Percentiles rank a stretch among this genome's conserved stretches.
phyloP scores from a whole-genome alignment of 2,888 invertebrate species.

The Oscheius sp. region DNA sequence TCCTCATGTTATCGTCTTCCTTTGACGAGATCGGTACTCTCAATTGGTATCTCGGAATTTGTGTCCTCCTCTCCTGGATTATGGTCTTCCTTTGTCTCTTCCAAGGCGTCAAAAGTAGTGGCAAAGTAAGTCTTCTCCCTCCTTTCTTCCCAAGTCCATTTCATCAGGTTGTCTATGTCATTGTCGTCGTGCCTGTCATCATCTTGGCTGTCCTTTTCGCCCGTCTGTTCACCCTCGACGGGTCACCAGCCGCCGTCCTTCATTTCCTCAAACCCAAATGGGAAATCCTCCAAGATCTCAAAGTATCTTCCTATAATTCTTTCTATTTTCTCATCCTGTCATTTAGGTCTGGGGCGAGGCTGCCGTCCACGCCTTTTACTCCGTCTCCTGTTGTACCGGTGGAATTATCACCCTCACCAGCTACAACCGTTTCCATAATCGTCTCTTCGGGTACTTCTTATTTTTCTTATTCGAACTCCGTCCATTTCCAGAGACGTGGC shows the following conservation, averaged over 20 bases:
- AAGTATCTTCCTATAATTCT: constrained; percentile 76
- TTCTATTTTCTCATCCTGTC: too few relatives aligned
- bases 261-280: constrained; percentile 82
- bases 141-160: not conserved
- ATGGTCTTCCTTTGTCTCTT: constrained; percentile 84
- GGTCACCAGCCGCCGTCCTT: constrained; percentile 83
- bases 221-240: constrained; percentile 84
- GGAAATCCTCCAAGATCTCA: constrained; percentile 78
- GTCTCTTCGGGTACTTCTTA: constrained; percentile 81
- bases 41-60: constrained; percentile 81
- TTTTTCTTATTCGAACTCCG: not conserved
- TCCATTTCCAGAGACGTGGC: constrained; percentile 80
- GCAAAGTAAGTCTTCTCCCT: constrained; percentile 77
- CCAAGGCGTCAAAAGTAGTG: constrained; percentile 85
- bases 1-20: constrained; percentile 67
- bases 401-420: constrained; percentile 87
- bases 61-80: constrained; percentile 84
- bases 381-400: constrained; percentile 87
- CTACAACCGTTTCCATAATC: constrained; percentile 87
- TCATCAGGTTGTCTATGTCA: constrained; percentile 76
- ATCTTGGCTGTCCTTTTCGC: constrained; percentile 80
- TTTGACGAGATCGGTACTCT: constrained; percentile 71
- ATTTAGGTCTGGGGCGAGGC: constrained; percentile 85
- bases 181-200: constrained; percentile 76
- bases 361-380: constrained; percentile 88